Conservation (phyloP, 2,113 vertebrate genomes). For the Struthio camelus region DNA sequence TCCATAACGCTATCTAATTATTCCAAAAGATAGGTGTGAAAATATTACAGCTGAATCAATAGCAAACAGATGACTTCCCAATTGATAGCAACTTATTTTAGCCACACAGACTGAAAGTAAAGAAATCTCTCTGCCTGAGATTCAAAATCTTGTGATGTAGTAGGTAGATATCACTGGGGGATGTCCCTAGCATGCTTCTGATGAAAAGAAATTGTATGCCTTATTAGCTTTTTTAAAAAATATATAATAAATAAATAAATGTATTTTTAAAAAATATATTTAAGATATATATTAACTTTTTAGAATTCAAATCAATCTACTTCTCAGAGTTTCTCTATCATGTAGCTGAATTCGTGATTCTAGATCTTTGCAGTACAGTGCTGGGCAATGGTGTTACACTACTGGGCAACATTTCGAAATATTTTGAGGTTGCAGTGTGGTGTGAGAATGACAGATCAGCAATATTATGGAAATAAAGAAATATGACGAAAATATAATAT, state of each 20-base stretch:
- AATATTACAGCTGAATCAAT: neutral
- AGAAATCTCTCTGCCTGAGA: neutral
- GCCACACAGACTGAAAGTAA: neutral
- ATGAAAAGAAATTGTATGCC: neutral
- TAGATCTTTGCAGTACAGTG: neutral
- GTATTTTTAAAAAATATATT: too few species aligned
- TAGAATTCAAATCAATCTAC: neutral
- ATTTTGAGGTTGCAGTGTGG: neutral
- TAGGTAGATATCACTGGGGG: neutral
- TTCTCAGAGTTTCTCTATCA: neutral
- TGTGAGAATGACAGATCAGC: neutral
- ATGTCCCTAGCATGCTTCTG: neutral
- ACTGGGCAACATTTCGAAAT: neutral
- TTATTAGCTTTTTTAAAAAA: neutral
- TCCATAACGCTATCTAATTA: neutral
- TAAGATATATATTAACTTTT: too few species aligned
- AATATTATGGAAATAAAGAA: neutral
- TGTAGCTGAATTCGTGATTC: neutral
- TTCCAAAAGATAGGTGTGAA: neutral
- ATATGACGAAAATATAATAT: neutral
- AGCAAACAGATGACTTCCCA: neutral
- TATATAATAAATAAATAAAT: too few species aligned
- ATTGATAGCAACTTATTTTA: neutral
- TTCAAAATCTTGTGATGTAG: neutral
- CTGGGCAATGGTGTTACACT: neutral